phyloP scores from a whole-genome alignment of 2,888 invertebrate species.

The Petrolisthes cinctipes region DNA sequence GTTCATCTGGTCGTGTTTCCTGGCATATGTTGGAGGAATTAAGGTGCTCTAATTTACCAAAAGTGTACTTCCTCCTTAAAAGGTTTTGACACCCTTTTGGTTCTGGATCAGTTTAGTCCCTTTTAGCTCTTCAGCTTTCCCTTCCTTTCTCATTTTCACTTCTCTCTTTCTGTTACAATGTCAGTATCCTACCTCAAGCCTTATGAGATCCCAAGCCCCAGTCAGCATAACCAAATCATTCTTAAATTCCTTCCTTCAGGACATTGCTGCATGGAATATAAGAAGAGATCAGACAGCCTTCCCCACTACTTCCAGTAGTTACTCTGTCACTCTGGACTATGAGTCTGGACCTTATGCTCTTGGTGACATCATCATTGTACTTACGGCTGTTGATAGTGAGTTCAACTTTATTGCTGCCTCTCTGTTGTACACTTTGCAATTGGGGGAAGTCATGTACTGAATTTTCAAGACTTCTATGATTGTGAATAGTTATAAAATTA shows the following conservation, averaged over 20 bases:
- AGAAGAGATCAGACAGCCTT: constrained; percentile 89
- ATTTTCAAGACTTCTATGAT: too few relatives aligned
- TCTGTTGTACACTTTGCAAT: too few relatives aligned
- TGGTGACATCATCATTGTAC: constrained; percentile 84
- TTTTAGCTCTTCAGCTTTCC: not conserved
- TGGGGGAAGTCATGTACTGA: too few relatives aligned
- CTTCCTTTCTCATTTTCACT: not conserved
- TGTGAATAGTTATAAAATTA: too few relatives aligned
- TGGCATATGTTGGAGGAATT: too few relatives aligned
- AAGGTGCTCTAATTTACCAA: too few relatives aligned
- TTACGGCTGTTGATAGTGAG: constrained; percentile 78
- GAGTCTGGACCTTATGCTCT: constrained; percentile 82
- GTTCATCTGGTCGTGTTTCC: too few relatives aligned
- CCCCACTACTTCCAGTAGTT: constrained; percentile 88
- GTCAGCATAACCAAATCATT: constrained; percentile 17
- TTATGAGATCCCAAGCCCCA: not conserved
- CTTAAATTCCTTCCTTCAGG: constrained; percentile 68
- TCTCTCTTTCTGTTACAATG: not conserved
- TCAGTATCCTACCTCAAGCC: not conserved
- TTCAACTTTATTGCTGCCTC: not conserved
- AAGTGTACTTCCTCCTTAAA: too few relatives aligned
- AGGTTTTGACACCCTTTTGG: too few relatives aligned
- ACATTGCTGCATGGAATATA: constrained; percentile 78
- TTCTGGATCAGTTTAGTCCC: too few relatives aligned
- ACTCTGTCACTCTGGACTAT: constrained; percentile 83